These are phyloP conservation scores for Dicrurus megarhynchus DNA, from an alignment of 2,113 vertebrate genomes.

Conservation along the genomic window DNA sequence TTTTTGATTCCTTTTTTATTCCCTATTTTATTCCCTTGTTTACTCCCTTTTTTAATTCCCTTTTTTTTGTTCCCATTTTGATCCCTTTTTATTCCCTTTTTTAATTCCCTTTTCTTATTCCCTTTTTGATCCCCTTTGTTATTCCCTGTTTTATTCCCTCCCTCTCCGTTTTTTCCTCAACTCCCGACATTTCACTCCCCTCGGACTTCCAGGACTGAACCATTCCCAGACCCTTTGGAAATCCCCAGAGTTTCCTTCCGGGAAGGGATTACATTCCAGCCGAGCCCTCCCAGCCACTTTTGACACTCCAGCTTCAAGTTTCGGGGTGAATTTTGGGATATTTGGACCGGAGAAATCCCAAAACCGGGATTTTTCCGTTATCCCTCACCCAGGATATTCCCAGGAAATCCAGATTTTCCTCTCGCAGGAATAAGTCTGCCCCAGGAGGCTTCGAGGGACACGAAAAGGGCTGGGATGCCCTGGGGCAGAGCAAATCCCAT, in stretches of 20 bases:
- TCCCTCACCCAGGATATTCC: too few species aligned
- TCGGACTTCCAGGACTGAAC: not conserved
- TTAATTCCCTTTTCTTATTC: too few species aligned
- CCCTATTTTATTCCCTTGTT: not conserved
- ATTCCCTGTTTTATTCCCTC: not conserved
- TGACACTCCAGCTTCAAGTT: not conserved
- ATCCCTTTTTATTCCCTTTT: accelerated
- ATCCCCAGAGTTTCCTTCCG: not conserved
- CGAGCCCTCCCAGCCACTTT: not conserved
- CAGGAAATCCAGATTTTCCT: not conserved
- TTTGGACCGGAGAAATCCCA: not conserved
- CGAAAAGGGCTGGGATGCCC: too few species aligned
- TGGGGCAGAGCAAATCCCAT: too few species aligned
- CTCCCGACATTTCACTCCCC: not conserved
- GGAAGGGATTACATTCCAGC: not conserved
- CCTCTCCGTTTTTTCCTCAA: not conserved
- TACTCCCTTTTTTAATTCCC: not conserved
- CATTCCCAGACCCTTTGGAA: not conserved
- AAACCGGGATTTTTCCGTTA: not conserved
- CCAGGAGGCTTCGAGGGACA: too few species aligned
- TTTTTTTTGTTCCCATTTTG: too few species aligned
- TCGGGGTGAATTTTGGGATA: not conserved
- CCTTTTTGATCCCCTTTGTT: not conserved
- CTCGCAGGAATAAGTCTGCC: not conserved
- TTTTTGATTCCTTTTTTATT: too few species aligned